A percentile compares a stretch with the other conserved stretches of the same genome.
phyloP scores from a whole-genome alignment of 2,797 vertebrate genomes.

The Sarcoramphus papa region DNA sequence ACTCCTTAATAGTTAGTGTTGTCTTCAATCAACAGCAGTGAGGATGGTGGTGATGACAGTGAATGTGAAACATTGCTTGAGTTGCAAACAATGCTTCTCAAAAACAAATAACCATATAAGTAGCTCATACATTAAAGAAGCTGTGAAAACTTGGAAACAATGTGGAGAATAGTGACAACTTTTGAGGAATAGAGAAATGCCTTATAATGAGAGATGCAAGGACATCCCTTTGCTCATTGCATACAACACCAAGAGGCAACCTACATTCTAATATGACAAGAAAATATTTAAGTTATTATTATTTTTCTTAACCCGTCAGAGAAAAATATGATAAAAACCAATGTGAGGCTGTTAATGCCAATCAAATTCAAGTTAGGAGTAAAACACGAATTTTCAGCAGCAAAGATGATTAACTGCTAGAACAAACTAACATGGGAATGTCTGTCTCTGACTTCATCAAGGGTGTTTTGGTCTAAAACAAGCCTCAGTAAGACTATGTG shows the following conservation, averaged over 20 bases:
- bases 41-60: neutral
- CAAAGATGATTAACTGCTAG: neutral
- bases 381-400: neutral
- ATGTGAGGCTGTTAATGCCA: neutral
- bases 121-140: neutral
- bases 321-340: neutral
- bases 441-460: neutral
- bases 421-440: neutral
- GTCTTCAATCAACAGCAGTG: neutral
- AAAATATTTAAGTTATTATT: neutral
- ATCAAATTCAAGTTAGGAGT: neutral
- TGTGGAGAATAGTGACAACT: neutral
- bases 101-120: neutral
- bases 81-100: neutral
- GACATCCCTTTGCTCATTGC: neutral
- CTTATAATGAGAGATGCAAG: neutral
- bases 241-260: neutral
- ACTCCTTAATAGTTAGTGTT: neutral
- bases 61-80: neutral
- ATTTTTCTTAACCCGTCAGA: neutral
- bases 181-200: neutral
- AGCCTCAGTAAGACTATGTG: neutral
- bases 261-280: neutral
- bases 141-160: neutral
- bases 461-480: neutral